Base-by-base conservation (phyloP, 2,113 vertebrate species). In the Garra rufa region DNA sequence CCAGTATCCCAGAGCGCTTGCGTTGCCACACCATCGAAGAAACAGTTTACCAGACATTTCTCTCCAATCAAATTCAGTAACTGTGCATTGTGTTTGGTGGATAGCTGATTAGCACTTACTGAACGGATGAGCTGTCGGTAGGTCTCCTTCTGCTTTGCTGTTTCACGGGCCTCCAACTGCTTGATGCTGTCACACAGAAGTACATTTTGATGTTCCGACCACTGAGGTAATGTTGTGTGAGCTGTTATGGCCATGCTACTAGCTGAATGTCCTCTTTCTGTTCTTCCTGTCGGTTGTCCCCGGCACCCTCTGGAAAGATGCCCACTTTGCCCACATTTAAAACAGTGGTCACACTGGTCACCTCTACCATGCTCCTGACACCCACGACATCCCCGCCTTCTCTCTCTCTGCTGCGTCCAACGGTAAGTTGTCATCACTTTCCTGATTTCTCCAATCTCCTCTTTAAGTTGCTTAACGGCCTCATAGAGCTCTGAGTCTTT, bases 401-500 rank as follows among this genome's bases (percentile, higher is more conserved):
- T 44, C 67, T 59, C 26, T 4, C 17, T 8, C 3, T 1, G 63
- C 28, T 13, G 26, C 1, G 52, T 24, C 4, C 0, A 21, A 63
- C 1, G 71, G 80, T 44, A 65, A 44, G 11, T 13, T 0, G 2
- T 86, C 82, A 9, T 9, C 21, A 8, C 24, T 28, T 14, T 82
- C 55, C 21, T 71, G 11, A 88, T 78, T 79, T 88, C 81, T 6
- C 0, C 86, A 1, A 89, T 38, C 83, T 91, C 85, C 81, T 89
- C 87, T 89, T 86, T 92, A 87, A 87, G 4, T 3, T 91, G 89
- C 86, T 92, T 92, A 89, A 93, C 90, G 85, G 86, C 57, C 82
- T 90, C 69, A 46, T n/a, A n/a, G 1, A 90, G 74, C 8, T 89
- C 88, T 3, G 55, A 13, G 50, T 89, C 88, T 74, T 9, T 80